Evolutionary conservation across 2,797 vertebrate species (phyloP), one percentile per base, ranked within the genome.

Genomic region (Siniperca undulata): DNA sequence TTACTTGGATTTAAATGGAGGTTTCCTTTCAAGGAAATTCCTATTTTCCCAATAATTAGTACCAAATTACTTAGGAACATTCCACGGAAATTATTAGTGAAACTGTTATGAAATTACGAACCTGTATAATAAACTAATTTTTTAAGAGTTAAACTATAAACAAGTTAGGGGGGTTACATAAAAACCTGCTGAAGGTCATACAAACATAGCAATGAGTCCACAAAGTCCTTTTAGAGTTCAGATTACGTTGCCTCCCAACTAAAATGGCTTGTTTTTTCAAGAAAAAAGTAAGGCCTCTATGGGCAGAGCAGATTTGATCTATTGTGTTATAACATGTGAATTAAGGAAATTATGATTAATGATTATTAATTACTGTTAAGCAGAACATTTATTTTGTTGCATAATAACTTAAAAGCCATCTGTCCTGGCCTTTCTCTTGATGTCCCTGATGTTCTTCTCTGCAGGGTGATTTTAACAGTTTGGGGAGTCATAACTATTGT

Each of bases 401-500:
- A 42, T 12, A 13, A 74, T 30, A 16, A 42, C 22, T 60, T 40
- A 1, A 34, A 34, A 34, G 0, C 19, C 7, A 9, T 66, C 48
- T 66, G 22, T 44, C 8, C 70, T 73, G 56, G 27, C 67, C 24
- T 69, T 11, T 55, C 7, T 56, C 16, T 55, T 59, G 40, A 67
- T 76, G 7, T 62, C 6, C 12, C 13, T 50, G 17, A 30, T 65
- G 2, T 53, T 68, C 8, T 75, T 55, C 46, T 44, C 48, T 91
- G n/a, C 92, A 99, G 98, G 91, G 85, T 88, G 3, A 85, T 94
- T 81, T 89, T 97, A 87, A 94, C 96, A 10, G 60, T 75, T 17
- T 99, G 98, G 98, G 98, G 97, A 0, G 85, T 95, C 53, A 72
- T 97, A 81, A 97, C 95, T 0, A 81, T 97, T 44, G 94, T 97